phyloP scores from a whole-genome alignment of 2,113 vertebrate species.

The Pygoscelis antarcticus region DNA sequence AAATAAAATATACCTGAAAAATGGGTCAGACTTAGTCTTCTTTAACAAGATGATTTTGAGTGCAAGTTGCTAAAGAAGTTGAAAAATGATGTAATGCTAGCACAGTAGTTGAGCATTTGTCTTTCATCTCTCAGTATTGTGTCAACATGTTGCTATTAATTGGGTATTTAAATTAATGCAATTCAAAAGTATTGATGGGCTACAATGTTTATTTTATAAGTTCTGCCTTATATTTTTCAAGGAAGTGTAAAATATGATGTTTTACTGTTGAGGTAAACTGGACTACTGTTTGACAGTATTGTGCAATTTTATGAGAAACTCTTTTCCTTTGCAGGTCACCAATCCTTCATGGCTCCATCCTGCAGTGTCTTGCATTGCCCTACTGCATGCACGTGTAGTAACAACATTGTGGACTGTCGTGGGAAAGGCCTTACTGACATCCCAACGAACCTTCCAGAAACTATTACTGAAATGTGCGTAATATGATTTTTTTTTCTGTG shows the following conservation, averaged over 20 bases:
- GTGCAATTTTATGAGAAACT: background rate
- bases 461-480: slow-evolving; percentile 97
- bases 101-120: background rate
- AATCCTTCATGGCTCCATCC: slow-evolving; percentile 86
- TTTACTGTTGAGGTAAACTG: background rate
- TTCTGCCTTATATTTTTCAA: background rate
- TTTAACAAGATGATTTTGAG: background rate
- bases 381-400: slow-evolving; percentile 92
- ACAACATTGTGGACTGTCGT: slow-evolving; percentile 98
- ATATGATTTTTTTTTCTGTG: background rate
- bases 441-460: slow-evolving; percentile 95
- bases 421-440: slow-evolving; percentile 94
- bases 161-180: background rate
- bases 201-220: background rate
- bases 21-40: background rate
- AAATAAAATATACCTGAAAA: background rate
- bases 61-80: background rate
- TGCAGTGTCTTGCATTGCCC: slow-evolving; percentile 97
- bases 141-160: background rate
- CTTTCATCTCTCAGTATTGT: background rate
- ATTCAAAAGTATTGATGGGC: background rate
- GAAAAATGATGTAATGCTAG: background rate
- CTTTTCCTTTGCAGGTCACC: slow-evolving; percentile 82
- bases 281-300: background rate
- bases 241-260: background rate